Conservation (phyloP, 2,888 invertebrate species). For the Ypsolopha sequella region DNA sequence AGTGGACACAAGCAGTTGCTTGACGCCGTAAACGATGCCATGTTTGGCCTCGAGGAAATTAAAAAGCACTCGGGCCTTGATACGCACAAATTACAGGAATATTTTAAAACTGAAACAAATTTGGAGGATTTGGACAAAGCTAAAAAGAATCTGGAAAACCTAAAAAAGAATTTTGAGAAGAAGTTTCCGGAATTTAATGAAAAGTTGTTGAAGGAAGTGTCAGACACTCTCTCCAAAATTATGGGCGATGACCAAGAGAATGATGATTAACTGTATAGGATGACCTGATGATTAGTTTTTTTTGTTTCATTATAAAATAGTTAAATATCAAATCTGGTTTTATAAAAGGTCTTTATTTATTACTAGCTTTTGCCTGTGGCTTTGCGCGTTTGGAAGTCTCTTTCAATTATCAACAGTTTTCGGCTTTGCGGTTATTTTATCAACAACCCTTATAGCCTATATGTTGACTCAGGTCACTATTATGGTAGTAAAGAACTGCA, state of each 20-base stretch:
- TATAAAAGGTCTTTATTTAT: too few species aligned
- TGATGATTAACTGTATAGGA: constrained; percentile 12
- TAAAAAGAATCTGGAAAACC: constrained; percentile 31
- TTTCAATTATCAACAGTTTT: too few species aligned
- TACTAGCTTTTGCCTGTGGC: too few species aligned
- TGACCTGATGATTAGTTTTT: too few species aligned
- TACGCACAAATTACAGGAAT: constrained; percentile 35
- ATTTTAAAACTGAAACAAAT: constrained; percentile 23
- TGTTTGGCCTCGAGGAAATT: constrained; percentile 44
- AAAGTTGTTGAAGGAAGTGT: constrained; percentile 39
- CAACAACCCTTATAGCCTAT: too few species aligned
- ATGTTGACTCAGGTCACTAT: too few species aligned
- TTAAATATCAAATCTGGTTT: too few species aligned
- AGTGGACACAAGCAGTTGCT: constrained; percentile 46
- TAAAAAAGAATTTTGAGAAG: constrained; percentile 37
- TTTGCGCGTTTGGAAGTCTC: too few species aligned
- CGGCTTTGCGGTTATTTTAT: too few species aligned
- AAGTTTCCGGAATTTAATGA: constrained; percentile 49
- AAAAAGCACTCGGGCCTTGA: constrained; percentile 48
- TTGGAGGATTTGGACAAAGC: constrained; percentile 33
- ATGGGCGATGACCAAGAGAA: constrained; percentile 27
- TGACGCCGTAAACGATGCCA: constrained; percentile 51
- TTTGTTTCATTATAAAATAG: too few species aligned
- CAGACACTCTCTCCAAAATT: constrained; percentile 37
- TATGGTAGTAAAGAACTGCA: too few species aligned